phyloP scores from a whole-genome alignment of 2,888 invertebrate species.

The Strigamia crassipes region DNA sequence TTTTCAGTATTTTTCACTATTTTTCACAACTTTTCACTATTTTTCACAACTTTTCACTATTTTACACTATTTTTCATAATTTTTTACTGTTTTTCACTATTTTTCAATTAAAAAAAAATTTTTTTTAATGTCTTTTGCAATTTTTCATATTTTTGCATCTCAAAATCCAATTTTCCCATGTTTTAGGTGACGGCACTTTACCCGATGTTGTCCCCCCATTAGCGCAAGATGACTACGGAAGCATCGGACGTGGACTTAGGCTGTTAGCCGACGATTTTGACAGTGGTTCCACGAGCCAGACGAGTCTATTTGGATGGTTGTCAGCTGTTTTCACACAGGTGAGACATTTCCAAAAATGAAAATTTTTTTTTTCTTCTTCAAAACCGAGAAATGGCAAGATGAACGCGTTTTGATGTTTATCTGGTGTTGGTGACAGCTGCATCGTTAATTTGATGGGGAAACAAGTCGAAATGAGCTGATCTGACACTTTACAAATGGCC shows the following conservation, averaged over 20 bases:
- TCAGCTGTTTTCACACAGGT: background rate
- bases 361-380: no score
- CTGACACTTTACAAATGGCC: constrained; percentile 18
- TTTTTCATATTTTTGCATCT: background rate
- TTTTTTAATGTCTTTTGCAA: no score
- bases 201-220: background rate
- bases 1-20: no score
- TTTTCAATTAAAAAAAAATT: no score
- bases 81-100: no score
- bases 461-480: constrained; percentile 23
- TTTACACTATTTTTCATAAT: no score
- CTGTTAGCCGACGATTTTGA: background rate
- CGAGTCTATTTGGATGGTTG: background rate
- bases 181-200: background rate
- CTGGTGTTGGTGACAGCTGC: background rate
- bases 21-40: no score
- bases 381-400: background rate
- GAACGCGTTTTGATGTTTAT: constrained; percentile 5
- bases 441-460: constrained; percentile 31
- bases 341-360: background rate
- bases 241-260: background rate
- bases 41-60: no score
- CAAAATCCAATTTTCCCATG: background rate
- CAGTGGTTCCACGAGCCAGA: background rate
- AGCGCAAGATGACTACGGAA: background rate